phyloP scores from a whole-genome alignment of 1,140 invertebrate genomes.

The Leptoteleia sp. region DNA sequence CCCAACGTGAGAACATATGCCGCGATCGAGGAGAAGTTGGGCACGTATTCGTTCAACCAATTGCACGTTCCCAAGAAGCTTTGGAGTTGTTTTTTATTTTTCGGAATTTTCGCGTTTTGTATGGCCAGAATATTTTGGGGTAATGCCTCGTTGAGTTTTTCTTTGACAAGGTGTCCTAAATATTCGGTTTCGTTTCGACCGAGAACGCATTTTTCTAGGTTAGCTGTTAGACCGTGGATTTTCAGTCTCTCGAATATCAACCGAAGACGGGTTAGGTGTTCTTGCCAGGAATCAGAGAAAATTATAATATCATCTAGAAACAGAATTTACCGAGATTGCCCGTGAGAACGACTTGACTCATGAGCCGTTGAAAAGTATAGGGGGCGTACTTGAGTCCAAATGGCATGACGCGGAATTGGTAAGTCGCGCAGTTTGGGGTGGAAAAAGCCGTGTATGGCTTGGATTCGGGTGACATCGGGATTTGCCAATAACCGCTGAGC shows the following conservation, averaged over 20 bases:
- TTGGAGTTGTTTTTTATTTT: slow-evolving; percentile 19
- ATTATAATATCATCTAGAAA: neutral
- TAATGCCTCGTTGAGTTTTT: neutral
- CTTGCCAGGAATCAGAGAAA: neutral
- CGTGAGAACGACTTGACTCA: neutral
- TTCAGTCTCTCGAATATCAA: neutral
- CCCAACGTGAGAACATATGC: slow-evolving; percentile 43
- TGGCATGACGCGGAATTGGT: slow-evolving; percentile 4
- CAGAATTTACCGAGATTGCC: neutral
- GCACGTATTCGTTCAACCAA: slow-evolving; percentile 35
- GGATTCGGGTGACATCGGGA: slow-evolving; percentile 2
- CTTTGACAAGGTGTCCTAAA: neutral
- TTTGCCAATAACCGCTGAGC: slow-evolving; percentile 4
- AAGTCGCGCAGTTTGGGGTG: neutral
- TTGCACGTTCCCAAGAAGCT: slow-evolving; percentile 52
- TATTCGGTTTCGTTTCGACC: neutral
- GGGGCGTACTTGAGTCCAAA: slow-evolving; percentile 4
- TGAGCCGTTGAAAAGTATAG: slow-evolving; percentile 6
- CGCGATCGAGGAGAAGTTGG: slow-evolving; percentile 3
- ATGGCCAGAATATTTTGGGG: neutral
- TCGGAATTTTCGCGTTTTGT: neutral
- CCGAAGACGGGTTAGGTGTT: neutral
- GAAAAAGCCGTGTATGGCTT: slow-evolving; percentile 11
- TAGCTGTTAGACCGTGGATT: neutral
- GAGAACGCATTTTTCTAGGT: slow-evolving; percentile 1